Evolutionary conservation across 2,113 vertebrate genomes (phyloP).

Genomic region (Campylomormyrus numenius): DNA sequence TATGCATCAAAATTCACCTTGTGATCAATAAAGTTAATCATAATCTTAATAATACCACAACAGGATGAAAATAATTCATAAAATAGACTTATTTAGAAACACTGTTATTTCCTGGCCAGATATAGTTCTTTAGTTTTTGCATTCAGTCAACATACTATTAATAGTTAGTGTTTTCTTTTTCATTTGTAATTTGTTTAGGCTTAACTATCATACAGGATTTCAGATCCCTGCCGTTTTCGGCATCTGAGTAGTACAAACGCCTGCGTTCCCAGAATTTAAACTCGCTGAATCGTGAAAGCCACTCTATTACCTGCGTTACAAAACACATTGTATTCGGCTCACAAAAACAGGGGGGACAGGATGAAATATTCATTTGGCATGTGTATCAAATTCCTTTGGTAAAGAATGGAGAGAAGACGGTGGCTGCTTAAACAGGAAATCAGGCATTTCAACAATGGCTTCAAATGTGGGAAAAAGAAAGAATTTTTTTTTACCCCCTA

Average conservation of each 20-base stretch:
- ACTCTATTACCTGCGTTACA: neutral
- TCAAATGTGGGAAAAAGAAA: conserved; percentile 4
- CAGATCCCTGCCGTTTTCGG: neutral
- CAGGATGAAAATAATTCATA: neutral
- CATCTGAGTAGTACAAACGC: neutral
- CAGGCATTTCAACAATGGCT: neutral
- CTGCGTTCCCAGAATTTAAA: neutral
- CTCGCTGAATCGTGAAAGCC: neutral
- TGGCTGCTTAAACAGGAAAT: neutral
- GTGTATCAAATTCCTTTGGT: neutral
- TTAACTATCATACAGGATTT: neutral
- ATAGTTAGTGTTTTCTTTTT: neutral
- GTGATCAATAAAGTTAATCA: neutral
- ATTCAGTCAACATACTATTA: neutral
- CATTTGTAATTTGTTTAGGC: neutral
- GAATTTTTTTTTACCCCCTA: neutral
- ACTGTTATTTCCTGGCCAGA: neutral
- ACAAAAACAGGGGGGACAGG: neutral
- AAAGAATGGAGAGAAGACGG: neutral
- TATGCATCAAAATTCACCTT: neutral
- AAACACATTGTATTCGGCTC: neutral
- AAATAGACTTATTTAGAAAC: neutral
- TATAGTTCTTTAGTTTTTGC: neutral
- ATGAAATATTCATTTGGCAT: conserved; percentile 9
- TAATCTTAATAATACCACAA: neutral